phyloP scores from a whole-genome alignment of 1,140 invertebrate genomes.

The Ceratitis capitata region DNA sequence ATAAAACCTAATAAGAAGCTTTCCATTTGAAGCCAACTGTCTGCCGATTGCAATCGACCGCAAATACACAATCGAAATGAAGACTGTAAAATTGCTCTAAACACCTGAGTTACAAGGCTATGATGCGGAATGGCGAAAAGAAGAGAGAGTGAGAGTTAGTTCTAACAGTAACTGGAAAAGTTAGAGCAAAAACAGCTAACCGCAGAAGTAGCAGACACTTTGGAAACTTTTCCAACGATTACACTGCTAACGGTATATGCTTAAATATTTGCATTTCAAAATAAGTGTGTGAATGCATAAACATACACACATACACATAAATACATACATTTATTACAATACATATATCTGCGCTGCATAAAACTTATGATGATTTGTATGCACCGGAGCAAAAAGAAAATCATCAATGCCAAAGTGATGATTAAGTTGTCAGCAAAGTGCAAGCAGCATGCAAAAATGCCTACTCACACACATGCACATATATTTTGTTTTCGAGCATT shows the following conservation, averaged over 20 bases:
- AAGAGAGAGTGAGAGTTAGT: too few species aligned
- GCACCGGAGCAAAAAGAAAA: not conserved
- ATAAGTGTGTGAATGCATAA: not conserved
- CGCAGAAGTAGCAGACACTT: not conserved
- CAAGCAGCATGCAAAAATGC: not conserved
- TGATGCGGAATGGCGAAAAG: not conserved
- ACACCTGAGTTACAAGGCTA: not conserved
- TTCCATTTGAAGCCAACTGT: not conserved
- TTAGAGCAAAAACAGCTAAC: not conserved
- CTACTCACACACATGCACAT: not conserved
- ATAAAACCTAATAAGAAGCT: too few species aligned
- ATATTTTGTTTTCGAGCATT: not conserved
- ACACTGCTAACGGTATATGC: not conserved
- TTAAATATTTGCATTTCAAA: not conserved
- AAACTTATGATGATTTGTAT: not conserved
- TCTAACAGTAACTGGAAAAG: not conserved
- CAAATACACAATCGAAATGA: not conserved
- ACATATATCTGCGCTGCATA: not conserved
- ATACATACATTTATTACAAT: not conserved
- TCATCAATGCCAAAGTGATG: constrained; percentile 7
- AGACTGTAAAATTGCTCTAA: not conserved
- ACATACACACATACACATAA: not conserved
- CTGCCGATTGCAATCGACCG: not conserved
- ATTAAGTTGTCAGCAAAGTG: constrained; percentile 8
- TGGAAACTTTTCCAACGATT: not conserved